Evolutionary conservation across 1,140 invertebrate genomes (phyloP).

Genomic region (Hycleus phaleratus): DNA sequence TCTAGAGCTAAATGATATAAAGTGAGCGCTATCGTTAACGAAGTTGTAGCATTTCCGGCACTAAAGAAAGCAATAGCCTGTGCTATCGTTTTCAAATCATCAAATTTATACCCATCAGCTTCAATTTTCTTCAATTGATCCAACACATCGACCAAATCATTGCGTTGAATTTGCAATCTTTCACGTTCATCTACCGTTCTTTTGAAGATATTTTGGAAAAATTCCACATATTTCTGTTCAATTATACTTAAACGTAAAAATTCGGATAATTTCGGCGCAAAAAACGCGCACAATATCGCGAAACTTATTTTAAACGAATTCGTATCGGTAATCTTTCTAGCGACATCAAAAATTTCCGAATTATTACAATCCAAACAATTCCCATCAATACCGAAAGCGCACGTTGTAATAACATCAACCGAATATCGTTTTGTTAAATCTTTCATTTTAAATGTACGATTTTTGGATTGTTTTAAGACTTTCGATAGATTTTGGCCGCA

Average conservation of each 20-base stretch:
- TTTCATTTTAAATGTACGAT: constrained; percentile 33
- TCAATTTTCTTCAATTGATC: constrained; percentile 16
- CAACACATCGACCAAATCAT: constrained; percentile 12
- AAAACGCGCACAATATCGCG: neutral
- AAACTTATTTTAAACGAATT: too few relatives aligned
- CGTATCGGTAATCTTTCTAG: too few relatives aligned
- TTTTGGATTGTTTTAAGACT: constrained; percentile 18
- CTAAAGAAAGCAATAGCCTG: constrained; percentile 44
- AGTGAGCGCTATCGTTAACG: constrained; percentile 39
- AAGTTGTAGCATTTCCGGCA: constrained; percentile 45
- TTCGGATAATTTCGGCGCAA: neutral
- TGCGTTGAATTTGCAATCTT: neutral
- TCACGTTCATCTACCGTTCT: neutral
- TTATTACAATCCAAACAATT: neutral
- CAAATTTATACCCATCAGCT: constrained; percentile 14
- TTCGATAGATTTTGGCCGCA: constrained; percentile 25
- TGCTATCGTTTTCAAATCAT: constrained; percentile 29
- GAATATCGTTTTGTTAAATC: constrained; percentile 45
- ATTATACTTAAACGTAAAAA: constrained; percentile 32
- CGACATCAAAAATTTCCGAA: neutral
- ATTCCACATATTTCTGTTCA: neutral
- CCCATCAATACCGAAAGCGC: constrained; percentile 44
- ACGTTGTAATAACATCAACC: constrained; percentile 38
- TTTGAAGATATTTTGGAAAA: neutral
- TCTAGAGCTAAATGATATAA: constrained; percentile 43